A percentile compares a stretch with the other conserved stretches of the same genome.
These are phyloP conservation scores for Thelaira solivaga DNA, from an alignment of 2,888 invertebrate genomes.

Conservation along the genomic window DNA sequence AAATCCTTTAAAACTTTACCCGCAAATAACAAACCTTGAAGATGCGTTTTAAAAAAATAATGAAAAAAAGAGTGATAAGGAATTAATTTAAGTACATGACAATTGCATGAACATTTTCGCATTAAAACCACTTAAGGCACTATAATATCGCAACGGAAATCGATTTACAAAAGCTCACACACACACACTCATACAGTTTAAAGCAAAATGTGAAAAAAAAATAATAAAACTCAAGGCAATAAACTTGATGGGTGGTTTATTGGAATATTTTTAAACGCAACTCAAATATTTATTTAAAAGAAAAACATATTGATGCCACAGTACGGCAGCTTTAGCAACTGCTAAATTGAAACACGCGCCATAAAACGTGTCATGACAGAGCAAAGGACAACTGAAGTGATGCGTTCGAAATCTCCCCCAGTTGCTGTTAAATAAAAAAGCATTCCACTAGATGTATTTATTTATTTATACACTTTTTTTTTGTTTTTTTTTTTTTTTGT, in stretches of 20 bases:
- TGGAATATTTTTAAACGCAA: slow-evolving; percentile 61
- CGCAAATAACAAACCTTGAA: slow-evolving; percentile 26
- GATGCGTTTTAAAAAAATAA: slow-evolving; percentile 31
- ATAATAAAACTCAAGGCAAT: slow-evolving; percentile 46
- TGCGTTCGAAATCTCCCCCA: slow-evolving; percentile 21
- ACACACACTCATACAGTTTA: neutral
- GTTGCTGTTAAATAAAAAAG: neutral
- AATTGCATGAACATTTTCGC: slow-evolving; percentile 47
- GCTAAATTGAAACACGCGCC: slow-evolving; percentile 56
- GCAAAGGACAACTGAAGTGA: slow-evolving; percentile 28
- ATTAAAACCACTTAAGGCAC: slow-evolving; percentile 55
- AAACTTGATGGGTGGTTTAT: slow-evolving; percentile 53
- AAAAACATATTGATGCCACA: neutral
- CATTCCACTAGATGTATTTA: slow-evolving; percentile 36
- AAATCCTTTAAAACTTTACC: slow-evolving; percentile 31
- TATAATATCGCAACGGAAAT: slow-evolving; percentile 49
- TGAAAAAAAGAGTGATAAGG: no score
- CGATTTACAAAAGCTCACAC: slow-evolving; percentile 21
- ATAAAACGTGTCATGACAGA: slow-evolving; percentile 43
- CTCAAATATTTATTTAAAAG: slow-evolving; percentile 47
- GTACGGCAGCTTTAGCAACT: neutral
- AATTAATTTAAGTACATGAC: slow-evolving; percentile 60
- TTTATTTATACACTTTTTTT: neutral
- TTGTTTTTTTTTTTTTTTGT: neutral
- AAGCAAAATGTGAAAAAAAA: neutral